Conservation (phyloP, 2,113 vertebrate species). For the Xerus inauris region DNA sequence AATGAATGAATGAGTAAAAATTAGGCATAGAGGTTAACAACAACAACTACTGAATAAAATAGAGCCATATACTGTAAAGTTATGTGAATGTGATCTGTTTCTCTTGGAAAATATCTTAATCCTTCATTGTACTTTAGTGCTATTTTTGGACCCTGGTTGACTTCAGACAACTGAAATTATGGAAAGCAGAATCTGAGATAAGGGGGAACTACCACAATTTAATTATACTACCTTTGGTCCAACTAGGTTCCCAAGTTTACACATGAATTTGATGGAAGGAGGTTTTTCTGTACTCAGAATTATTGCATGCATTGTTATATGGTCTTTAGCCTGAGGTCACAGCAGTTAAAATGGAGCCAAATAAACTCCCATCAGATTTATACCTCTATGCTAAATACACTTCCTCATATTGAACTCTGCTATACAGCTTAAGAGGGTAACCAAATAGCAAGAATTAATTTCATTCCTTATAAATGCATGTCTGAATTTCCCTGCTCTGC, state of each 20-base stretch:
- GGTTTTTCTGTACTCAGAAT: background rate
- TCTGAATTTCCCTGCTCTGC: background rate
- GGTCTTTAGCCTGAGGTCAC: background rate
- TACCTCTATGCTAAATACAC: slow-evolving; percentile 3
- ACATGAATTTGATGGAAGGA: slow-evolving; percentile 41
- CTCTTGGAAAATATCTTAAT: background rate
- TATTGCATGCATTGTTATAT: background rate
- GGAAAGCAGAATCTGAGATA: background rate
- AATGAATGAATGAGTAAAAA: background rate
- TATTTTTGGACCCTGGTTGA: background rate
- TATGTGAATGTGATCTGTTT: background rate
- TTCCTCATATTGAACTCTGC: background rate
- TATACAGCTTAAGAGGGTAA: background rate
- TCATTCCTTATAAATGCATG: background rate
- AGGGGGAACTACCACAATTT: background rate
- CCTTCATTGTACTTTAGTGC: background rate
- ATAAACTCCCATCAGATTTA: background rate
- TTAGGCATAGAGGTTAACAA: background rate
- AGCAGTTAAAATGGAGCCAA: slow-evolving; percentile 4
- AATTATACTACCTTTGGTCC: slow-evolving; percentile 16
- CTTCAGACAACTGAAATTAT: background rate
- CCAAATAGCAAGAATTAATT: slow-evolving; percentile 16
- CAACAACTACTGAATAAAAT: background rate
- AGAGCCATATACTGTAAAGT: background rate
- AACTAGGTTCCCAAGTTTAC: background rate